Evolutionary conservation across 2,113 vertebrate genomes (phyloP).

Genomic region (Peromyscus californicus): DNA sequence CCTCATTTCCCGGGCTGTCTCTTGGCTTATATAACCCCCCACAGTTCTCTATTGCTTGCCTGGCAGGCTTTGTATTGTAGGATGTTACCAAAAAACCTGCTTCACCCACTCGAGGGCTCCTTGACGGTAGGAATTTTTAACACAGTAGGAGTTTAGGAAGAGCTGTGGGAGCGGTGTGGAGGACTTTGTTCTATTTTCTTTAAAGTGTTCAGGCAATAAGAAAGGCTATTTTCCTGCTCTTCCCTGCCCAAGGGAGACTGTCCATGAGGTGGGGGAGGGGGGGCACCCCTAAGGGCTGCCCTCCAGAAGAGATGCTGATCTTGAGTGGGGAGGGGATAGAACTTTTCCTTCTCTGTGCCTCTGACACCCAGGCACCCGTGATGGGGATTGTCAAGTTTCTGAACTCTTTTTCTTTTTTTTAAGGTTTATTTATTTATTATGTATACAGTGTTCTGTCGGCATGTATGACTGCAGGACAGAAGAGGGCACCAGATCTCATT

Average conservation of each 20-base stretch:
- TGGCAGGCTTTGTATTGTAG: not conserved
- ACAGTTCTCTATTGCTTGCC: not conserved
- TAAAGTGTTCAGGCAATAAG: not conserved
- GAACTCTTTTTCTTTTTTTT: not conserved
- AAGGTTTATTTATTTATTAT: too few relatives aligned
- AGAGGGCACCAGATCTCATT: too few relatives aligned
- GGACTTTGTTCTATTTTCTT: not conserved
- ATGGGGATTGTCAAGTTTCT: not conserved
- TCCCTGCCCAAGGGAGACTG: not conserved
- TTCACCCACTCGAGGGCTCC: not conserved
- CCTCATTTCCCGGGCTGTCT: not conserved
- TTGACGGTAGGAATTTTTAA: not conserved
- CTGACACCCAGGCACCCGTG: not conserved
- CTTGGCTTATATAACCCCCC: not conserved
- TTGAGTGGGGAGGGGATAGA: rapidly evolving
- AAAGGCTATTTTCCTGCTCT: not conserved
- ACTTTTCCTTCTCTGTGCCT: not conserved
- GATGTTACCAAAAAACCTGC: not conserved
- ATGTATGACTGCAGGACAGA: too few relatives aligned
- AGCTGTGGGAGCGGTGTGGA: not conserved
- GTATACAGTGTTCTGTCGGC: too few relatives aligned
- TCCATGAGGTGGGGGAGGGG: not conserved
- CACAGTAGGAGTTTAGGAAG: not conserved
- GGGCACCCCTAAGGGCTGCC: not conserved
- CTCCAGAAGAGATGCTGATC: not conserved